phyloP scores from a whole-genome alignment of 2,113 vertebrate species.

The Xyrauchen texanus region DNA sequence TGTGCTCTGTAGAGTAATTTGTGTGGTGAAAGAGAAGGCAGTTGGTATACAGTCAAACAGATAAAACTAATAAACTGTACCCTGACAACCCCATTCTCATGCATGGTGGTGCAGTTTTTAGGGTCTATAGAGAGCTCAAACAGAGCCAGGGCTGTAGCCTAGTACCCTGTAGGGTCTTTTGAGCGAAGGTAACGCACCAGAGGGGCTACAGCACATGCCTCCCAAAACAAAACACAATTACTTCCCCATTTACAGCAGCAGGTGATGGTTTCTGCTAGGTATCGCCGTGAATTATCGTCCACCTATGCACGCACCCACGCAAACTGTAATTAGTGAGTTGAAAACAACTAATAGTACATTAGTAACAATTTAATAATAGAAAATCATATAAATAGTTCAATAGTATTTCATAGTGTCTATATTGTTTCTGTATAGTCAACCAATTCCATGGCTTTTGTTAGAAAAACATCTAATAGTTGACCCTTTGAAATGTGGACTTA shows the following conservation, averaged over 20 bases:
- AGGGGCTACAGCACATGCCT: slow-evolving; percentile 83
- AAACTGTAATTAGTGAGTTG: no score
- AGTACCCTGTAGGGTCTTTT: slow-evolving; percentile 77
- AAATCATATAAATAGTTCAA: no score
- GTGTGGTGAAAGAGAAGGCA: no score
- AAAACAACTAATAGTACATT: background rate
- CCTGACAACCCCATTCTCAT: slow-evolving; percentile 84
- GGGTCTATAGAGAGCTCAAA: slow-evolving; percentile 86
- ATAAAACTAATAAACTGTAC: slow-evolving; percentile 63
- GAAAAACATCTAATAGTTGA: no score
- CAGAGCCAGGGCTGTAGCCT: slow-evolving; percentile 84
- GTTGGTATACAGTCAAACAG: no score
- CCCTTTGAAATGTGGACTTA: no score
- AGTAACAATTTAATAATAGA: background rate
- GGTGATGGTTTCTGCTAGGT: slow-evolving; percentile 87
- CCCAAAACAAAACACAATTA: slow-evolving; percentile 84
- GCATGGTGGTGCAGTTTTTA: slow-evolving; percentile 87
- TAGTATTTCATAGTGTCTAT: background rate
- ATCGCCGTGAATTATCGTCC: slow-evolving; percentile 79
- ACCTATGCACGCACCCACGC: slow-evolving; percentile 69
- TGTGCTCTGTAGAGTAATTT: no score
- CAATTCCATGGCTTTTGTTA: background rate
- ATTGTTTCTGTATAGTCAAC: background rate
- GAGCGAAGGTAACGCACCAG: slow-evolving; percentile 85
- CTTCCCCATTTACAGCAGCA: slow-evolving; percentile 86